Base-by-base conservation (phyloP, 1,140 invertebrate species). In the Thrips palmi region DNA sequence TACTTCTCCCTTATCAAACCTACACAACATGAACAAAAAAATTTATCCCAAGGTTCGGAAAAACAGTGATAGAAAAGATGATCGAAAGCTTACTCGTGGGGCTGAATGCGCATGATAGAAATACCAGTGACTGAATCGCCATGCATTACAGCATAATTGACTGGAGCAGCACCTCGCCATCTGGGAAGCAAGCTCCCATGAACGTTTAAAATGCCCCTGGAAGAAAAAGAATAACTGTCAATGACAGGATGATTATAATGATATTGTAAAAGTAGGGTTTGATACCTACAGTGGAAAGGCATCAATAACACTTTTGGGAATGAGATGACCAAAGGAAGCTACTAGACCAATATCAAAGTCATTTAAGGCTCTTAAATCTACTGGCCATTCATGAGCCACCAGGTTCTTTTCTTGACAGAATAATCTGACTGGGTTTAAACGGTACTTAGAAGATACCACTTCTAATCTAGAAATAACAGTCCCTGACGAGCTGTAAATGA, bases 131-230 rank as follows among this genome's bases (percentile, higher is more conserved):
- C 57, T 18, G 52, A 47, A 53, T 97, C 89, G 19, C 82, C 85
- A 62, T 80, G 74, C 38, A 83, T 67, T 37, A 92, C 60, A n/a
- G 83, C 68, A 58, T 87, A 68, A 43, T 78, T 65, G 31, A 93
- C 75, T 3, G 88, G 88, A 8, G 85, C 74, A 29, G 89, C 84
- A 22, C 92, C 92, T 56, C 91, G 63, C 85, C 87, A 97, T 43
- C 79, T 64, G 19, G 92, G 92, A 45, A 97, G 55, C 22, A 97
- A 53, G 59, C 86, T 92, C 8, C 74, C 82, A 60, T 97, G 92
- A 1, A 94, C 73, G 65, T 91, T 91, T 25, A 89, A 59, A 62
- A 89, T 85, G 11, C 89, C 89, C 56, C 84, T 89, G 49, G 45
- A 66, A 64, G 42, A 47, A 37, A 47, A 43, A 40, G 27, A 46